Base-by-base conservation (phyloP, 1,140 invertebrate species). In the Procambarus clarkii region DNA sequence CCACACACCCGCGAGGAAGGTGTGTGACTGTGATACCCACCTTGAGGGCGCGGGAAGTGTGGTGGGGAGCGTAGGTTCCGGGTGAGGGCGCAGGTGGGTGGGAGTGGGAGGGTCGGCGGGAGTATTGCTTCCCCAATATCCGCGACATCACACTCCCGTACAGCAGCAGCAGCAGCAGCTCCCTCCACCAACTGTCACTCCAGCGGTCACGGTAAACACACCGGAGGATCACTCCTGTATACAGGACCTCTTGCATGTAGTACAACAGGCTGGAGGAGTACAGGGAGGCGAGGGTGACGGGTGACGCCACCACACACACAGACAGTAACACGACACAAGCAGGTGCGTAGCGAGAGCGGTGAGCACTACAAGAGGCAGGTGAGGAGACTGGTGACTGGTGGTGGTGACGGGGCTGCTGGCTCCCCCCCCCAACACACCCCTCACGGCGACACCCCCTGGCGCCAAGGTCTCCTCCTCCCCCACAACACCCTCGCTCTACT, bases 211-310 rank as follows among this genome's bases (percentile, higher is more conserved):
- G 4, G 1, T 8, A 54, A 13, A 5, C 2, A 3, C 50, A 54
- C 50, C 8, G 13, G 8, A 54, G 50, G 13, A 54, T 13, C 50
- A 54, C 50, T 54, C 2, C 13, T 4, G n/a, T 34, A 34, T 24
- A 34, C n/a, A 34, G 2, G 0, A 0, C 69, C 69, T 74, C 34
- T 74, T 74, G 24, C 24, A 0, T 34, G 24, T 34, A 24, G 5
- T n/a, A 74, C n/a, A 74, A 74, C 24, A 74, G n/a, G 24, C n/a
- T 34, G 69, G 69, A 74, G 69, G 69, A 74, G 69, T 74, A 7
- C 24, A 34, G 8, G n/a, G 69, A 7, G 21, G n/a, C 34, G 21
- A 11, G 8, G 69, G 69, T 34, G 69, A 7, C 4, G n/a, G 24
- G 15, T 34, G 69, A 34, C 24, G 5, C n/a, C 2, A 74, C 69